Conservation (phyloP, 2,888 invertebrate species). For the Acanthacorydalis orientalis region DNA sequence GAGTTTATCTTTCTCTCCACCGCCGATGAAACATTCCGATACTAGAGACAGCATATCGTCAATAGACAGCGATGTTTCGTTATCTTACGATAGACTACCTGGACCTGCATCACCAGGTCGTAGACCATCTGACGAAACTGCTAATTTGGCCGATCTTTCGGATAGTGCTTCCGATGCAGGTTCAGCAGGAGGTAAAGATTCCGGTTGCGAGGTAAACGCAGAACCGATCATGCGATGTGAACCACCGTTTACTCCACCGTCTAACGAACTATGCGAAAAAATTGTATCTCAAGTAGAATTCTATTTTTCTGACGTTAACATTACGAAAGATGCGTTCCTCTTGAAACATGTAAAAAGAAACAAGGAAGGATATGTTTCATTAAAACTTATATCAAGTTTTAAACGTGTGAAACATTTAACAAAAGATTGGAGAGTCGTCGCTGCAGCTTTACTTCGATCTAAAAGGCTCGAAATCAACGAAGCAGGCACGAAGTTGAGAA, state of each 20-base stretch:
- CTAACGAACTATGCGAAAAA: constrained; percentile 58
- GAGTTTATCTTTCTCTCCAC: constrained; percentile 21
- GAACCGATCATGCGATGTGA: constrained; percentile 31
- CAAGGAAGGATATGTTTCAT: constrained; percentile 87
- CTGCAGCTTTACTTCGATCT: constrained; percentile 63
- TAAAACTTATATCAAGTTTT: constrained; percentile 89
- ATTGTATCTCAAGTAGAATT: constrained; percentile 84
- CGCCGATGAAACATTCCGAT: constrained; percentile 33
- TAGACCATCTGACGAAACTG: constrained; percentile 33
- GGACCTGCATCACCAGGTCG: constrained; percentile 12
- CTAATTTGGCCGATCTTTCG: constrained; percentile 41
- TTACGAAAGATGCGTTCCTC: constrained; percentile 87
- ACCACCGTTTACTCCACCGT: constrained; percentile 48
- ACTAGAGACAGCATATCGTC: constrained; percentile 42
- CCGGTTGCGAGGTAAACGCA: constrained; percentile 45
- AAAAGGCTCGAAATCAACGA: constrained; percentile 77
- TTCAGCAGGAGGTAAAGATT: constrained; percentile 47
- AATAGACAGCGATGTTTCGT: constrained; percentile 39
- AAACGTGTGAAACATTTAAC: constrained; percentile 87
- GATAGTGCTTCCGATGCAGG: constrained; percentile 47
- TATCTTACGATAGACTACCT: constrained; percentile 30
- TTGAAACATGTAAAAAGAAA: constrained; percentile 88
- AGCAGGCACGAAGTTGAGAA: constrained; percentile 73
- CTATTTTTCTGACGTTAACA: constrained; percentile 90
- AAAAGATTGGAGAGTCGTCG: constrained; percentile 87